Evolutionary conservation across 2,888 invertebrate genomes (phyloP).

Genomic region (Anodontia alba): DNA sequence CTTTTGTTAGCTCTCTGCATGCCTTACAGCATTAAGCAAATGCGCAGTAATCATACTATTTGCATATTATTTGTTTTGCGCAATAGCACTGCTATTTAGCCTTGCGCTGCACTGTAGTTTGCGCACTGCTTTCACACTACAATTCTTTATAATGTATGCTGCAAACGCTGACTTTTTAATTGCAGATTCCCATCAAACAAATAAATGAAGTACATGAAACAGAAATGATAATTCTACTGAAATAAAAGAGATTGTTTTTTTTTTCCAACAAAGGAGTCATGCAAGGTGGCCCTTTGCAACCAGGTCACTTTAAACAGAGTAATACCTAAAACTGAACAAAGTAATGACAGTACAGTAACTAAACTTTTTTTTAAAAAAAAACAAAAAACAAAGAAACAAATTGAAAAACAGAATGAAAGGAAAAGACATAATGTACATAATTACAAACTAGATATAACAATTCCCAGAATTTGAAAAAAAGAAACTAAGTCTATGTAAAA

Average conservation of each 20-base stretch:
- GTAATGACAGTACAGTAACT: neutral
- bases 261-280: neutral
- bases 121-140: conserved; percentile 11
- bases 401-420: no score
- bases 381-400: neutral
- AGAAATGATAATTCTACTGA: neutral
- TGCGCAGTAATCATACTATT: neutral
- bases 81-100: neutral
- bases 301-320: neutral
- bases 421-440: no score
- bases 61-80: neutral
- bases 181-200: neutral
- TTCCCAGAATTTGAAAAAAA: no score
- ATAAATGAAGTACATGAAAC: no score
- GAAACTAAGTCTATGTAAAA: no score
- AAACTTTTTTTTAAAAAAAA: neutral
- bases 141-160: no score
- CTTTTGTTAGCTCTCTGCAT: neutral
- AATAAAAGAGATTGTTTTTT: neutral
- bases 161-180: no score
- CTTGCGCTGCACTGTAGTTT: neutral
- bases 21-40: neutral
- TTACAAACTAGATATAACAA: no score
- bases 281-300: neutral
- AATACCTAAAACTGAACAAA: neutral